Evolutionary conservation across 2,797 vertebrate genomes (phyloP), one percentile per base, ranked within the genome.

Genomic region (Onychomys leucogaster): DNA sequence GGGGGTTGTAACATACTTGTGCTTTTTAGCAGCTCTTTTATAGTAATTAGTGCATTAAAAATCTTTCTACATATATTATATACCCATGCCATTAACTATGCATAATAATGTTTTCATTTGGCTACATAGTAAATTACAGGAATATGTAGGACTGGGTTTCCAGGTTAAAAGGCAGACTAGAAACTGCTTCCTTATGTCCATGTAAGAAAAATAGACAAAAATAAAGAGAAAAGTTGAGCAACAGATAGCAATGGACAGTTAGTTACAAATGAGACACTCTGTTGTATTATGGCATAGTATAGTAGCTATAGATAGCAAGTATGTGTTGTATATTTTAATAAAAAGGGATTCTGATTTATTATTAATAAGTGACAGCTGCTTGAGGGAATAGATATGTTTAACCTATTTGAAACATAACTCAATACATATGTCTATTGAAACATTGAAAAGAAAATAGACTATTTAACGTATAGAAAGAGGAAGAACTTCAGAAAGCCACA

Each of bases 11-110:
- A 61, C 81, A 16, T 82, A 96, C 29, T 27, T 94, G 16, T n/a
- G n/a, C 29, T 95, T 90, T 94, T 65, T 19, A 55, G 71, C 5
- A 96, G 83, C 3, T 73, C 6, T 41, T 90, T 81, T 90, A 88
- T 71, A 32, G 9, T 80, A 83, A 92, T 76, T 81, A 94, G 63
- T 85, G 61, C 5, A 92, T 71, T 67, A 94, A 23, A 1, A 90
- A 85, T 46, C 25, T 41, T 84, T 94, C 29, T 75, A 61, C 2
- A 94, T 17, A 86, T 63, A 17, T 84, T 76, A 93, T 8, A 91
- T 76, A 52, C 5, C 55, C 52, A 85, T 63, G 10, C 29, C 3
- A 27, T 73, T 77, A 81, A 80, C 86, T 88, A 92, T 78, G 67
- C 46, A 83, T 63, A 96, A 71, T 77, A 21, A 92, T 81, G 34